Percentiles rank a stretch among this genome's conserved stretches.
Conservation (phyloP, 2,888 invertebrate species). For the Cacoxenus indagator region DNA sequence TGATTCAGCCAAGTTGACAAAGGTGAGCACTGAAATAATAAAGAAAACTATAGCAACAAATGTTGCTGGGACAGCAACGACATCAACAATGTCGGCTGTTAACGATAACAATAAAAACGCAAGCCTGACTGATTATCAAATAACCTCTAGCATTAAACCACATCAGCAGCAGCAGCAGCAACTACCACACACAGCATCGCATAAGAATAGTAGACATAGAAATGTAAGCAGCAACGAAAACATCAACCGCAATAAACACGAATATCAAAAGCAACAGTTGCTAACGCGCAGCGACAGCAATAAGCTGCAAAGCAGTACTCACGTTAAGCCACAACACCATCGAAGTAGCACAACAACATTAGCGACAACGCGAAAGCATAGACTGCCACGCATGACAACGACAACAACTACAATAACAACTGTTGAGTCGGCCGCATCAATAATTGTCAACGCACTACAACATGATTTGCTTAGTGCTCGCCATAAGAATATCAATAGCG, state of each 20-base stretch:
- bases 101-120: slow-evolving; percentile 19
- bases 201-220: slow-evolving; percentile 41
- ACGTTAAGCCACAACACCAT: background rate
- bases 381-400: background rate
- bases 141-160: slow-evolving; percentile 15
- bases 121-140: slow-evolving; percentile 31
- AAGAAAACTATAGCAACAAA: slow-evolving; percentile 24
- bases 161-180: slow-evolving; percentile 20
- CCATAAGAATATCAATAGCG: slow-evolving; percentile 48
- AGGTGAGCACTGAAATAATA: slow-evolving; percentile 24
- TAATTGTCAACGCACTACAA: background rate
- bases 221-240: slow-evolving; percentile 25
- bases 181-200: background rate
- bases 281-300: slow-evolving; percentile 32
- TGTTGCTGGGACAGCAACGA: slow-evolving; percentile 25
- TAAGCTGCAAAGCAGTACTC: background rate
- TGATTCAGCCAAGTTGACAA: slow-evolving; percentile 4
- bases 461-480: slow-evolving; percentile 44
- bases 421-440: slow-evolving; percentile 8
- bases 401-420: slow-evolving; percentile 15
- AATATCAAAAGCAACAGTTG: slow-evolving; percentile 36
- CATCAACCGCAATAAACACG: slow-evolving; percentile 23
- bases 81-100: too few relatives aligned
- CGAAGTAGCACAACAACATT: slow-evolving; percentile 31
- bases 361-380: slow-evolving; percentile 21